Conservation (phyloP, 1,140 invertebrate species). For the Homarus americanus region DNA sequence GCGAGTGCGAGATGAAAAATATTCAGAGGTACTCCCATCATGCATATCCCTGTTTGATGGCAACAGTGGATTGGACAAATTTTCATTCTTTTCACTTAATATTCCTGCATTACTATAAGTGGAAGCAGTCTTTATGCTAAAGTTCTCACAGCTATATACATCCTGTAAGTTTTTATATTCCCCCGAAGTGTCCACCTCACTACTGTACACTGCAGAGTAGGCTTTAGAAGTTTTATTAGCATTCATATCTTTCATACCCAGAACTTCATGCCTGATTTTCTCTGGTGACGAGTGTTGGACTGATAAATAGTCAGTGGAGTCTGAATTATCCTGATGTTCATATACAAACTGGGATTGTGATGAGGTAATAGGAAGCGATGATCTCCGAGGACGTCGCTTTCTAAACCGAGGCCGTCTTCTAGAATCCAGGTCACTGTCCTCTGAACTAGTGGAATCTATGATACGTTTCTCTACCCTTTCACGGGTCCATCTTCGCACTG, state of each 20-base stretch:
- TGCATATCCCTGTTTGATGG: neutral
- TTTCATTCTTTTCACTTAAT: neutral
- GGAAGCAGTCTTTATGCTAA: neutral
- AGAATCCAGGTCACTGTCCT: conserved; percentile 59
- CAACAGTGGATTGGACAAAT: too few relatives aligned
- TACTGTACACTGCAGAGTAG: too few relatives aligned
- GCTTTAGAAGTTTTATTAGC: neutral
- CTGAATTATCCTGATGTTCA: conserved; percentile 23
- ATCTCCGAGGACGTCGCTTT: conserved; percentile 42
- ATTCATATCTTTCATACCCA: neutral
- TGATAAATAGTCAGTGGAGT: neutral
- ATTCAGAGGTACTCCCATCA: neutral
- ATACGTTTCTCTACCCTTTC: conserved; percentile 53
- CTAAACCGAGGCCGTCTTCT: conserved; percentile 23
- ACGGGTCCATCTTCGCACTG: conserved; percentile 12
- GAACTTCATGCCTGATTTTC: neutral
- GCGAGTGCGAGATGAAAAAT: neutral
- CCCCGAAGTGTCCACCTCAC: too few relatives aligned
- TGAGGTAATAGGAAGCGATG: conserved; percentile 40
- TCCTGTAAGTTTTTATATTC: too few relatives aligned
- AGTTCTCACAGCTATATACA: neutral
- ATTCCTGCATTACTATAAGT: neutral
- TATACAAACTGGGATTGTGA: neutral
- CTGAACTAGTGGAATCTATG: conserved; percentile 46
- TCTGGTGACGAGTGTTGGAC: neutral